These are phyloP conservation scores for Cephus cinctus DNA, from an alignment of 1,140 invertebrate genomes.

Conservation along the genomic window DNA sequence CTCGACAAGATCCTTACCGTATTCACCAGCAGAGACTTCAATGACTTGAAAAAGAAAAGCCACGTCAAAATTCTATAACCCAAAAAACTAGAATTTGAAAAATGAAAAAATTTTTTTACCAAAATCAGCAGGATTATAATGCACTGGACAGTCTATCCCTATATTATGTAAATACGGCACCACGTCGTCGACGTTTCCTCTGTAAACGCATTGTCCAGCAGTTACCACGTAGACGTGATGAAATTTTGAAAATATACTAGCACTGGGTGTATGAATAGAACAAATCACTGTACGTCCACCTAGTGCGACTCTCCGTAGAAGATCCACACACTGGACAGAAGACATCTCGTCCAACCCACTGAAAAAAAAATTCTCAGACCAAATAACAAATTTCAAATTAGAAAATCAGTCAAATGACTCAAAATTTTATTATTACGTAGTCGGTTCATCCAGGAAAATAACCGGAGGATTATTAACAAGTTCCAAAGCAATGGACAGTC, in stretches of 20 bases:
- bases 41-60: constrained; percentile 62
- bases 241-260: constrained; percentile 73
- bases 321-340: constrained; percentile 71
- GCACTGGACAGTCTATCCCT: constrained; percentile 69
- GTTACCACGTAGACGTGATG: constrained; percentile 77
- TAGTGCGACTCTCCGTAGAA: constrained; percentile 74
- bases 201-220: constrained; percentile 73
- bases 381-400: constrained; percentile 10
- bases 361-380: constrained; percentile 36
- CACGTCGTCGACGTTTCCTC: constrained; percentile 65
- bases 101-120: no score
- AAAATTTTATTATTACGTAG: constrained; percentile 64
- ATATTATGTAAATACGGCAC: constrained; percentile 68
- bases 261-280: constrained; percentile 89
- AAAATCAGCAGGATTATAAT: constrained; percentile 83
- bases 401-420: constrained; percentile 1
- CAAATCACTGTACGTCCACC: constrained; percentile 86
- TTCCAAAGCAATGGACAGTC: constrained; percentile 89
- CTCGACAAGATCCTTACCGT: constrained; percentile 63
- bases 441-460: constrained; percentile 80
- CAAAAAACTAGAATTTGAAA: neutral
- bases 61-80: constrained; percentile 6
- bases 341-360: constrained; percentile 78
- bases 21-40: constrained; percentile 75
- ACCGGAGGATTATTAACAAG: constrained; percentile 94